Base-by-base conservation (phyloP, 2,888 invertebrate species). In the Cantharis flavilabris region DNA sequence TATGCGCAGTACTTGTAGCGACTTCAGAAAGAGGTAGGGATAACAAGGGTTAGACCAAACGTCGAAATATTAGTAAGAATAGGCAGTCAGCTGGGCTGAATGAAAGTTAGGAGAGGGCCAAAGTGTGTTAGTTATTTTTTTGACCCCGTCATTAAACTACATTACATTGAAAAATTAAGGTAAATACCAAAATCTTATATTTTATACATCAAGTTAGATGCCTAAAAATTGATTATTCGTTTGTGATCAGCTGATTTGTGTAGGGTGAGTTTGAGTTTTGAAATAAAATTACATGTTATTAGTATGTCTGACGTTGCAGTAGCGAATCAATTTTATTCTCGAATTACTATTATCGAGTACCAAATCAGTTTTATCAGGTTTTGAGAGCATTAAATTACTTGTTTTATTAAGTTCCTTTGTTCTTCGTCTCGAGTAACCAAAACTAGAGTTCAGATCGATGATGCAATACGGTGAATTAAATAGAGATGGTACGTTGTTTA, bases 381-480 rank as follows among this genome's bases (percentile, higher is more conserved):
- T 70, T 20, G 18, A 62, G 30, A 69, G 28, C 63, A 11, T 28
- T 14, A 69, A 75, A 65, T 62, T 75, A 62, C 33, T 71, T 75
- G 62, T 75, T 62, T 62, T 62, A 69, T 62, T 70, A n/a, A 16
- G 64, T 64, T 76, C 76, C 76, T 78, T 78, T 76, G 73, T 73
- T 72, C 71, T 74, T 76, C 67, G 77, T 79, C 75, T 72, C 77
- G 79, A 78, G 72, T 73, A 79, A 80, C 83, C 81, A 83, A 84
- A 83, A 82, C 79, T 81, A 80, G 82, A 83, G 84, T 83, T 83
- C 81, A 83, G 86, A 86, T 86, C 86, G 84, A 87, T 87, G 86
- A 85, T 86, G 85, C 83, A 85, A 86, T 82, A 82, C 79, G 79
- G 81, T 80, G 78, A 81, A 81, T 81, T 83, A 79, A 82, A 84